Base-by-base conservation (phyloP, 37 sponge, comb jelly and placozoan species). In the Lycopodina hypogea region DNA sequence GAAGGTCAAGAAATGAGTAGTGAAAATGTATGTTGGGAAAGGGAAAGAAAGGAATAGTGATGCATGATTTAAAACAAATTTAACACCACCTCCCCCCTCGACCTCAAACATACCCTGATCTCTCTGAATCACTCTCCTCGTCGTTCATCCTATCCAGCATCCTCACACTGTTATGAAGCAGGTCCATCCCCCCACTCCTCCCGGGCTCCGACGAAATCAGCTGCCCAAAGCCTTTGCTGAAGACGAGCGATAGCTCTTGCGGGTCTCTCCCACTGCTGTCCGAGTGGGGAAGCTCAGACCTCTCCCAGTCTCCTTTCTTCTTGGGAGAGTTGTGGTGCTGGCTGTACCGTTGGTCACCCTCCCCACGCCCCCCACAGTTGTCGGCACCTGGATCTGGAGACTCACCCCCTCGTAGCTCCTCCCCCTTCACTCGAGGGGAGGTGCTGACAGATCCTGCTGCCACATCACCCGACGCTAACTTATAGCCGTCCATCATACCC, bases 51-150 rank as follows among this genome's bases (percentile, higher is more conserved):
- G n/a, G n/a, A n/a, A n/a, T n/a, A n/a, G n/a, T n/a, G n/a, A n/a
- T n/a, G n/a, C n/a, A n/a, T n/a, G n/a, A n/a, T n/a, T n/a, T n/a
- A n/a, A n/a, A n/a, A n/a, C n/a, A n/a, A n/a, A n/a, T n/a, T n/a
- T n/a, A n/a, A n/a, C n/a, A n/a, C n/a, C n/a, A n/a, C n/a, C n/a
- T n/a, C n/a, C n/a, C n/a, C n/a, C n/a, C n/a, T n/a, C n/a, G n/a
- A n/a, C n/a, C n/a, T n/a, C n/a, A n/a, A n/a, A n/a, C 80, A 67
- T 34, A 69, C 80, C 69, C 80, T 1, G 80, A 79, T 24, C 23
- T 18, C 37, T 80, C 80, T 1, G 80, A 80, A 22, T 80, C 80
- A 38, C 71, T 70, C 42, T 77, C 77, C 42, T 77, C 77, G 33
- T 78, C 74, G 23, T 21, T 11, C 76, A 76, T 76, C 24, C 12